These are phyloP conservation scores for Tetranychus truncatus DNA, from an alignment of 2,888 invertebrate genomes.

Conservation along the genomic window DNA sequence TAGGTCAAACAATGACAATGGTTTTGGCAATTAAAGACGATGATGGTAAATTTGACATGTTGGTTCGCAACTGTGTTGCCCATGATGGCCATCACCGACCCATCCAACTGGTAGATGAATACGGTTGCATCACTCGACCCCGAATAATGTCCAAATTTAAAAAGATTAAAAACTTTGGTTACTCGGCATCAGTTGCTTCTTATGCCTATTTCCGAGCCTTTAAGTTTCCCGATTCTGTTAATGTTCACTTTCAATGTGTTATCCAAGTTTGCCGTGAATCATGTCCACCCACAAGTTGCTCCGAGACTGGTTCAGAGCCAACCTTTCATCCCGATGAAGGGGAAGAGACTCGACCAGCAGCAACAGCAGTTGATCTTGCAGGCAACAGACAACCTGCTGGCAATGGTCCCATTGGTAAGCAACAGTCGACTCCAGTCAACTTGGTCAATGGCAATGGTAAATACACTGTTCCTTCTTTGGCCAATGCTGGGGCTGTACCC, in stretches of 20 bases:
- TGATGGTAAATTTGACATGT: constrained; percentile 86
- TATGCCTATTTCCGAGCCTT: constrained; percentile 92
- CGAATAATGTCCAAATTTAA: constrained; percentile 85
- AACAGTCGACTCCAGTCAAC: background rate
- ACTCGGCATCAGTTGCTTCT: constrained; percentile 77
- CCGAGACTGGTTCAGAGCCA: background rate
- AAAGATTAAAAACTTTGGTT: constrained; percentile 85
- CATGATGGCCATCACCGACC: constrained; percentile 83
- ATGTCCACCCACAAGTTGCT: constrained; percentile 74
- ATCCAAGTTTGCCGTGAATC: constrained; percentile 84
- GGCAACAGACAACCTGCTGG: background rate
- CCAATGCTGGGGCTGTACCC: background rate
- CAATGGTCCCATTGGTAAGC: background rate
- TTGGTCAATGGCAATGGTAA: background rate
- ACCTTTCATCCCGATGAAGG: background rate
- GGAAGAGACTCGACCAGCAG: background rate
- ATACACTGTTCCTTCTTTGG: background rate
- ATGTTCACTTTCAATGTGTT: constrained; percentile 88
- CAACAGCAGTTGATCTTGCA: background rate
- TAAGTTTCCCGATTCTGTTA: constrained; percentile 91
- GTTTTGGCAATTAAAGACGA: constrained; percentile 85
- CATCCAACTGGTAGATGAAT: constrained; percentile 77
- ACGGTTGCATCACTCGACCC: constrained; percentile 75
- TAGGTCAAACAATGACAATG: constrained; percentile 93
- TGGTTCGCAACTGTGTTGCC: constrained; percentile 79